Percentiles rank a stretch among this genome's conserved stretches.
Evolutionary conservation across 30 jellyfish, hydroid and myxozoan species (phyloP).

Genomic region (Nemopilema nomurai): DNA sequence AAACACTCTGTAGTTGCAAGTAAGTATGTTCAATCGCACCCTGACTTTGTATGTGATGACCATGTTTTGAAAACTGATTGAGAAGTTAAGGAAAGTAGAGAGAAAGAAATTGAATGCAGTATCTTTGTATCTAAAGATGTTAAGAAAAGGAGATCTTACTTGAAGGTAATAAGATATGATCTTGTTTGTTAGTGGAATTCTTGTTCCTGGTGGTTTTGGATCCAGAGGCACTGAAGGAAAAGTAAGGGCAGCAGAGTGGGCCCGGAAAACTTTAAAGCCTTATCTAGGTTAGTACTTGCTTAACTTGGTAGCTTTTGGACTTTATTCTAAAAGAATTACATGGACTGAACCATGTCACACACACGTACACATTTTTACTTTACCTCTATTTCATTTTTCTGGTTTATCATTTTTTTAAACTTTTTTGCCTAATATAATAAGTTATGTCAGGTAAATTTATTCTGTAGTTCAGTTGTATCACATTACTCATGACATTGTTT

Average conservation of each 20-base stretch:
- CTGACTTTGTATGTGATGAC: background rate
- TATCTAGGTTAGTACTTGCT: constrained; percentile 66
- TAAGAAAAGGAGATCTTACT: too few species aligned
- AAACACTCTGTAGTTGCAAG: constrained; percentile 90
- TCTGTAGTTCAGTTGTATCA: background rate
- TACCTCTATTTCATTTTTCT: background rate
- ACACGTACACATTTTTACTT: background rate
- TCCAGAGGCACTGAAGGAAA: constrained; percentile 97
- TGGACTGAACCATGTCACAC: background rate
- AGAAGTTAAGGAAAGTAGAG: too few species aligned
- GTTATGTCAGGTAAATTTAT: too few species aligned
- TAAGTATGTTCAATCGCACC: constrained; percentile 11
- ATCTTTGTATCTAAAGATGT: too few species aligned
- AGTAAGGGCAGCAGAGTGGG: constrained; percentile 91
- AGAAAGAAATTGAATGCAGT: too few species aligned
- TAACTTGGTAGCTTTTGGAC: background rate
- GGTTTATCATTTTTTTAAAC: background rate
- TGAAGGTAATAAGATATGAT: background rate
- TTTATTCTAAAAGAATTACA: too few species aligned
- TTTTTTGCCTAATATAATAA: background rate
- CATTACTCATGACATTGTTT: background rate
- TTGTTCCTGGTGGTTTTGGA: constrained; percentile 99
- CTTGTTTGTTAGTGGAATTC: constrained; percentile 80
- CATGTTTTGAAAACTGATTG: too few species aligned
- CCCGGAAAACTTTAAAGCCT: constrained; percentile 82